Conservation (phyloP, 92 coral and sea anemone species). For the Actinostola sp. region DNA sequence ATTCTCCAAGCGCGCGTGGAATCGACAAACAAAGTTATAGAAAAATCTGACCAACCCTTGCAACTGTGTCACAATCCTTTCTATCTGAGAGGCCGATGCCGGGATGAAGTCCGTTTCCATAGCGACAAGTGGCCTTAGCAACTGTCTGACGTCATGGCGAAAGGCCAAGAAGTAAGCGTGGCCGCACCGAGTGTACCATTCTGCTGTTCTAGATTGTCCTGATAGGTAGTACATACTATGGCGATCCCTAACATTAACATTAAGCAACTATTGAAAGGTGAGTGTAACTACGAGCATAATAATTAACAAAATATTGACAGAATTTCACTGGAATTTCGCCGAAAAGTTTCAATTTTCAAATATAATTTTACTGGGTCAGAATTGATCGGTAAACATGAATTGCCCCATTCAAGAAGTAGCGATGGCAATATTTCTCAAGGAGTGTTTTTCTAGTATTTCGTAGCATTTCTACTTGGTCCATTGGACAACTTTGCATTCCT, state of each 20-base stretch:
- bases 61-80: no score
- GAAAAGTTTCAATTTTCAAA: background rate
- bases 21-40: no score
- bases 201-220: background rate
- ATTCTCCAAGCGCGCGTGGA: no score
- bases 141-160: conserved; percentile 22
- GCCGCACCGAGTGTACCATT: background rate
- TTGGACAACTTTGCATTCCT: no score
- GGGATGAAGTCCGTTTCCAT: conserved; percentile 1
- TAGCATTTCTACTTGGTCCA: no score
- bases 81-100: no score
- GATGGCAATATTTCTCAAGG: no score
- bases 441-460: no score
- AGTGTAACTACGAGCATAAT: background rate
- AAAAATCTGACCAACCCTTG: no score
- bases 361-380: no score
- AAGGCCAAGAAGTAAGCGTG: background rate
- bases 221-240: conserved; percentile 2
- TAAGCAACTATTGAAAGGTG: conserved; percentile 19
- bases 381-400: no score
- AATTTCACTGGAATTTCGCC: background rate
- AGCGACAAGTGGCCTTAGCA: conserved; percentile 5
- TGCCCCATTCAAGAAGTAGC: no score
- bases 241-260: conserved; percentile 2
- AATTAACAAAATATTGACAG: background rate